A percentile compares a stretch with the other conserved stretches of the same genome.
These are phyloP conservation scores for Penelope pileata DNA, from an alignment of 2,113 vertebrate genomes.

Conservation along the genomic window DNA sequence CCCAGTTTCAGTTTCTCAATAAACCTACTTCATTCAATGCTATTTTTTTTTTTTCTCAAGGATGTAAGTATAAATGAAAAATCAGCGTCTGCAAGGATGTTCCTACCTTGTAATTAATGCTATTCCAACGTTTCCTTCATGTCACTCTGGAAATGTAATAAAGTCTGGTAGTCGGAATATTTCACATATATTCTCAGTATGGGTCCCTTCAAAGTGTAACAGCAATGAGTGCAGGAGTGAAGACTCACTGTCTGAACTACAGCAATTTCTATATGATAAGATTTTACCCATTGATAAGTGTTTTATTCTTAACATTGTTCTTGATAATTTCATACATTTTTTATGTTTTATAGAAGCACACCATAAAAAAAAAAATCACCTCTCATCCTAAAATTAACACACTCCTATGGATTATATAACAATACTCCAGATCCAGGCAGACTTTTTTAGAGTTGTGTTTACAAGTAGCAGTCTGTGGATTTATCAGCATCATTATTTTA, in stretches of 20 bases:
- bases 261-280: not conserved
- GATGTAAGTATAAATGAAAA: not conserved
- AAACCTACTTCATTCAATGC: not conserved
- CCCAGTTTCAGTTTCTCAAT: not conserved
- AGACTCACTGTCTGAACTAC: not conserved
- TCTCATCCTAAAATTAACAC: not conserved
- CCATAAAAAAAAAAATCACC: not conserved
- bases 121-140: not conserved
- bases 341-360: not conserved
- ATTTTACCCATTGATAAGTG: rapidly evolving
- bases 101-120: not conserved
- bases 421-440: not conserved
- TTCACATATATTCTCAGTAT: not conserved
- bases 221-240: not conserved
- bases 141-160: not conserved
- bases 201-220: not conserved
- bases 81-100: not conserved
- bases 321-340: not conserved
- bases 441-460: not conserved
- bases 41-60: not conserved
- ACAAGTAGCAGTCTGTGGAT: not conserved
- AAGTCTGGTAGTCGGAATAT: not conserved
- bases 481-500: not conserved
- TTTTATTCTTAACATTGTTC: not conserved
- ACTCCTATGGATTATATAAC: not conserved